A percentile compares a stretch with the other conserved stretches of the same genome.
Evolutionary conservation across 2,888 invertebrate genomes (phyloP).

Genomic region (Coleophora flavipennella): DNA sequence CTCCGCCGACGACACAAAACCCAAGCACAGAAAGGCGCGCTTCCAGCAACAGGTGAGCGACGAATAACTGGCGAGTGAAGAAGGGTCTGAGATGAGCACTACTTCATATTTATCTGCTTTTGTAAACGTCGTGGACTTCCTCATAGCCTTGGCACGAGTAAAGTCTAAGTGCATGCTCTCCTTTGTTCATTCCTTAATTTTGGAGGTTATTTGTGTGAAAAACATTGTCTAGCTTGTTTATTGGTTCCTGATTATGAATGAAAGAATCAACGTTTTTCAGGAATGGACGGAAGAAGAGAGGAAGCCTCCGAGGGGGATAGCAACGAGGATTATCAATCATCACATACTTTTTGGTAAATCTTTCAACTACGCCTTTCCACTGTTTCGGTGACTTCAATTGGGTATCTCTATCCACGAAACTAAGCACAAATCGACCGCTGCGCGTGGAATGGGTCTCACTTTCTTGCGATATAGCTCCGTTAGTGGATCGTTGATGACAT

Average conservation of each 20-base stretch:
- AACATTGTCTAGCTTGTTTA: too few relatives aligned
- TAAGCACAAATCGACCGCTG: too few relatives aligned
- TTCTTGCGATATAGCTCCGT: too few relatives aligned
- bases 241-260: too few relatives aligned
- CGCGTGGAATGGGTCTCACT: too few relatives aligned
- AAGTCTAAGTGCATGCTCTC: neutral
- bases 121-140: neutral
- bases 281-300: conserved; percentile 70
- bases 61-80: conserved; percentile 9
- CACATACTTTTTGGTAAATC: conserved; percentile 66
- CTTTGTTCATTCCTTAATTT: neutral
- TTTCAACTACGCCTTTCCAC: too few relatives aligned
- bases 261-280: conserved; percentile 35
- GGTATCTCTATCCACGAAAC: too few relatives aligned
- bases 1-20: conserved; percentile 68
- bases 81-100: neutral
- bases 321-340: conserved; percentile 70
- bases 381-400: too few relatives aligned
- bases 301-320: conserved; percentile 66
- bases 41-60: conserved; percentile 80
- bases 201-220: neutral
- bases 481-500: too few relatives aligned
- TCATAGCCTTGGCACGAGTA: neutral
- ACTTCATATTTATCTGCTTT: neutral
- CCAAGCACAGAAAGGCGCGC: conserved; percentile 89